Percentiles rank a stretch among this genome's conserved stretches.
phyloP scores from a whole-genome alignment of 2,113 vertebrate genomes.

The Bufo gargarizans region DNA sequence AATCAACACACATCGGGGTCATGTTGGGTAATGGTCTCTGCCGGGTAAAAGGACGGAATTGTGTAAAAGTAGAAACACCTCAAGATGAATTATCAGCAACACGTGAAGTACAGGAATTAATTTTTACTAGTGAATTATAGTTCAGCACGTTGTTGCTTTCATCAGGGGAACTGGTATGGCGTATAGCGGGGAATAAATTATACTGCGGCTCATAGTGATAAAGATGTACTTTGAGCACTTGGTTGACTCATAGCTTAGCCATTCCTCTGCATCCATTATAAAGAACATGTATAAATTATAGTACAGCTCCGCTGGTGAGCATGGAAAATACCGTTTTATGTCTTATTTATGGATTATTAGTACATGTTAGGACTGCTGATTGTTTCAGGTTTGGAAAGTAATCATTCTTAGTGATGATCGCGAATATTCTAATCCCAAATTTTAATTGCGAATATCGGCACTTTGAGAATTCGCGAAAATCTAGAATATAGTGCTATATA shows the following conservation, averaged over 20 bases:
- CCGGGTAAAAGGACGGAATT: constrained; percentile 4
- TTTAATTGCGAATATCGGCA: no score
- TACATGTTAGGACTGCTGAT: neutral
- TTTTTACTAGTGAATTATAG: neutral
- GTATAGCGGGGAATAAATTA: neutral
- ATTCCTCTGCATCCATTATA: neutral
- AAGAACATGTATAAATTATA: constrained; percentile 11
- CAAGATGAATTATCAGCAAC: constrained; percentile 15
- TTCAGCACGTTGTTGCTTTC: neutral
- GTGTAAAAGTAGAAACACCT: constrained; percentile 14
- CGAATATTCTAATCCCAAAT: no score
- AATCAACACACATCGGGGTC: constrained; percentile 2
- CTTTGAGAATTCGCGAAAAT: no score
- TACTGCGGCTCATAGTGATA: constrained; percentile 2
- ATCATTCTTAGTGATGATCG: no score
- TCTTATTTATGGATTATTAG: neutral
- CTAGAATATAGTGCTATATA: no score
- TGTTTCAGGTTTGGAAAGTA: neutral
- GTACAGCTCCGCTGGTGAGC: neutral
- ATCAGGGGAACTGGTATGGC: neutral
- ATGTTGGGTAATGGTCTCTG: neutral
- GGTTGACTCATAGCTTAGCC: constrained; percentile 3
- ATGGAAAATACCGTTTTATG: neutral
- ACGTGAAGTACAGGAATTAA: neutral
- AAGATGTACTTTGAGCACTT: neutral